Conservation (phyloP, 1,140 invertebrate species). For the Cataglyphis hispanica region DNA sequence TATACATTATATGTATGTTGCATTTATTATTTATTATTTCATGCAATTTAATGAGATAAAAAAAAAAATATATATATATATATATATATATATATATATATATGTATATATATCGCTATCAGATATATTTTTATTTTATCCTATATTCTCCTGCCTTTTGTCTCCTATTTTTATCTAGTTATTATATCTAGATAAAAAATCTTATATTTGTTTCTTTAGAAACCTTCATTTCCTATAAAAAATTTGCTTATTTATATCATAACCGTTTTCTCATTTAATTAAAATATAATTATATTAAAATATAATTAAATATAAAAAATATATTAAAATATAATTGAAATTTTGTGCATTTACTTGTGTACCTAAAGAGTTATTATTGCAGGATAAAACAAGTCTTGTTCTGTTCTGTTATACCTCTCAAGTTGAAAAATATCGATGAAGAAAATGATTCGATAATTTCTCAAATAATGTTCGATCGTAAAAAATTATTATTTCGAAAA, state of each 20-base stretch:
- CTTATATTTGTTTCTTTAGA: background rate
- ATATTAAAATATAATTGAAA: constrained; percentile 5
- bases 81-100: too few species aligned
- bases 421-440: background rate
- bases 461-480: too few species aligned
- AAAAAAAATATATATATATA: too few species aligned
- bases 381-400: background rate
- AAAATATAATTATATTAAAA: background rate
- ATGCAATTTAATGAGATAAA: too few species aligned
- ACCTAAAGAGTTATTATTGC: background rate
- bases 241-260: background rate
- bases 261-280: background rate
- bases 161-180: background rate
- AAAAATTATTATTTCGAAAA: too few species aligned
- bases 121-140: background rate
- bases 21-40: too few species aligned
- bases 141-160: background rate
- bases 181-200: background rate
- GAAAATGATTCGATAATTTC: background rate
- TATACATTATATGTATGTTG: too few species aligned
- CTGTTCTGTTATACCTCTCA: background rate
- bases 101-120: too few species aligned
- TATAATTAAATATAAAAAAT: too few species aligned
- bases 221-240: background rate
- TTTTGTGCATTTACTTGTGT: background rate